Base-by-base conservation (phyloP, 2,888 invertebrate species). In the Alsophila aescularia region DNA sequence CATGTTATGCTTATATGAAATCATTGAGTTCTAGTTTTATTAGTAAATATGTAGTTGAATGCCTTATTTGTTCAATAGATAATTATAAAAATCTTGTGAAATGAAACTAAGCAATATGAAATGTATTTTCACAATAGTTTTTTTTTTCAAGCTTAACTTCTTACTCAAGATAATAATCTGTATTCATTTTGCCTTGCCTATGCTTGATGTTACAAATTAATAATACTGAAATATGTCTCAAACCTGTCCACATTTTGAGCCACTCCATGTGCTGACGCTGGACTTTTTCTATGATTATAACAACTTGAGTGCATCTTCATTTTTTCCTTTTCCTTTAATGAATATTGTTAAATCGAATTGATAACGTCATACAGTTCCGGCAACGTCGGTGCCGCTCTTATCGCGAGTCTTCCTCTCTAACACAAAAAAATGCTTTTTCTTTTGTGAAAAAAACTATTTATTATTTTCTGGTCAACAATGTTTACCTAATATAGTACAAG, bases 401-500 rank as follows among this genome's bases (percentile, higher is more conserved):
- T n/a, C n/a, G n/a, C n/a, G n/a, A n/a, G n/a, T n/a, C 24, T 24
- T 8, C 5, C 5, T 18, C 18, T 18, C 5, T 4, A 18, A 18
- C 18, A 18, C 5, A 18, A 18, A 18, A 18, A 2, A 18, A 18
- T 18, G 5, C 2, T n/a, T n/a, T 12, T 1, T 31, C n/a, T 31
- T 31, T n/a, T 31, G 6, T 9, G n/a, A n/a, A 27, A 7, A 27
- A n/a, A 9, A 34, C 34, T 34, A 16, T 9, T 32, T 44, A 2
- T 24, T 24, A 31, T 9, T 31, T 37, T 15, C n/a, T 47, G 13
- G 16, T n/a, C 18, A 72, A 68, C 62, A 67, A 62, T 77, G 74
- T 77, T 77, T 75, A 77, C 74, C 70, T 73, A 71, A 68, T 67
- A 73, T 75, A 77, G 75, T 78, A 77, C 76, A 77, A 78, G 71